These are phyloP conservation scores for Neosilurus mollespiculum DNA, from an alignment of 2,797 vertebrate species.

Conservation along the genomic window DNA sequence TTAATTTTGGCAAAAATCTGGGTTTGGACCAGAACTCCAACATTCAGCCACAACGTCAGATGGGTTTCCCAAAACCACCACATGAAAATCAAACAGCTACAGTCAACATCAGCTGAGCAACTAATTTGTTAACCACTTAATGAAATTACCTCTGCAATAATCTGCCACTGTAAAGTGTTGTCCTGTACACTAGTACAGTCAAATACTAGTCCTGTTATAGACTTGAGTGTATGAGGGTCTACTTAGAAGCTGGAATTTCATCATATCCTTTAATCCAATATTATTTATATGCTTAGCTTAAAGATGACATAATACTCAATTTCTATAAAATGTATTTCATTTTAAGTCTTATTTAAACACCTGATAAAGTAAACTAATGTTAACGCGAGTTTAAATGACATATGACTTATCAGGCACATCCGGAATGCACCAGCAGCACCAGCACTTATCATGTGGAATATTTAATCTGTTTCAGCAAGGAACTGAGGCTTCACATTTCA, in stretches of 20 bases:
- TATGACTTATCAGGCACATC: background rate
- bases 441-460: background rate
- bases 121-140: background rate
- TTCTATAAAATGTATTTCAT: background rate
- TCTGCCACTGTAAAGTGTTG: background rate
- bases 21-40: background rate
- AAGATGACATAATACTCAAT: background rate
- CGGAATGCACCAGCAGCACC: background rate
- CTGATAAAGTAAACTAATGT: background rate
- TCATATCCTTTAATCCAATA: background rate
- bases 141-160: background rate
- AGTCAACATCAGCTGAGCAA: background rate
- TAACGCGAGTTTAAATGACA: background rate
- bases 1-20: background rate
- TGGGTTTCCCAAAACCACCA: background rate
- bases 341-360: no score
- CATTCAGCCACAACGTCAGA: no score
- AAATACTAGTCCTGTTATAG: background rate
- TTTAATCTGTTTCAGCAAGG: conserved; percentile 9
- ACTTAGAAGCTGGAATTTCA: background rate
- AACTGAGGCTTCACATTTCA: conserved; percentile 41
- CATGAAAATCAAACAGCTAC: background rate
- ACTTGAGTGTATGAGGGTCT: background rate
- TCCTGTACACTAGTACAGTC: background rate
- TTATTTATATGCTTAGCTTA: background rate